A percentile compares a stretch with the other conserved stretches of the same genome.
Conservation (phyloP, 2,797 vertebrate genomes). For the Argya squamiceps region DNA sequence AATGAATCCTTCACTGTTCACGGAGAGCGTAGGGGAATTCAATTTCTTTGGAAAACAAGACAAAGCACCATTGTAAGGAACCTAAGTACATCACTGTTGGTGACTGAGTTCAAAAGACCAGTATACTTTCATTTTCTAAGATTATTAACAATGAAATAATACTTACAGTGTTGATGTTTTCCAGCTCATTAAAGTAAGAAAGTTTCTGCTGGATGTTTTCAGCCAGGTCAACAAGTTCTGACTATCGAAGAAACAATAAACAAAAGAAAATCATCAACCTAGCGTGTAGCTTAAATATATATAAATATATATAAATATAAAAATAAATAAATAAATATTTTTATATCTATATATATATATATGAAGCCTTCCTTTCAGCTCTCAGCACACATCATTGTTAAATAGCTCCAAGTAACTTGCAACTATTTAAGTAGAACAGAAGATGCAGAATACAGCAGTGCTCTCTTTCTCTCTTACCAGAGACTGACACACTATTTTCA, state of each 20-base stretch:
- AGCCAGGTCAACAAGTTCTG: constrained; percentile 92
- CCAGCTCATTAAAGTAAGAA: constrained; percentile 96
- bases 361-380: not conserved
- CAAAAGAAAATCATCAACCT: not conserved
- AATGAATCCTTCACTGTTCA: constrained; percentile 97
- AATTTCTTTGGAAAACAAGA: constrained; percentile 85
- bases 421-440: not conserved
- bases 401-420: not conserved
- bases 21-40: constrained; percentile 93
- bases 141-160: not conserved
- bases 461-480: not conserved
- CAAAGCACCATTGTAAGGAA: not conserved
- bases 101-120: fast-evolving
- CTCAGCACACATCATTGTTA: not conserved
- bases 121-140: not conserved
- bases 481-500: not conserved
- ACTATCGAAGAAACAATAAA: constrained; percentile 77
- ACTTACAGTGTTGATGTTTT: constrained; percentile 94
- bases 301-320: not conserved
- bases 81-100: not conserved
- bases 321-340: too few relatives aligned
- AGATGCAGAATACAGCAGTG: not conserved
- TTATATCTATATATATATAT: fast-evolving
- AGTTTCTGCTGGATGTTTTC: constrained; percentile 98
- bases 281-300: not conserved